These are phyloP conservation scores for Chelonus insularis DNA, from an alignment of 1,140 invertebrate species.

Conservation along the genomic window DNA sequence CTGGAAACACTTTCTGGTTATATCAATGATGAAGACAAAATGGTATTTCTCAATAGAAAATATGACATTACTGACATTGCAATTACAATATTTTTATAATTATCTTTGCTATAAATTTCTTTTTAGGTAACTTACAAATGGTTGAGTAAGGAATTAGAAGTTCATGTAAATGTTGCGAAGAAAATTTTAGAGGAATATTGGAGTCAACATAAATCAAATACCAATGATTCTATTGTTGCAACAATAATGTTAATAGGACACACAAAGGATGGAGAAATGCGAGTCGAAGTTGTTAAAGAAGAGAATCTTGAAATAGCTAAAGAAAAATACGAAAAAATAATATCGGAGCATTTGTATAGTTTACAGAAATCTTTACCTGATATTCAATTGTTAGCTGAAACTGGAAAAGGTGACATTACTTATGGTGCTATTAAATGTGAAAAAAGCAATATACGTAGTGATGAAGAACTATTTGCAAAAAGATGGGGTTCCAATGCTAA, in stretches of 20 bases:
- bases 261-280: conserved; percentile 43
- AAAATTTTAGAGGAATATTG: conserved; percentile 48
- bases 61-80: conserved; percentile 5
- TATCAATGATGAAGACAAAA: conserved; percentile 45
- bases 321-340: conserved; percentile 46
- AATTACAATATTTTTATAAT: conserved; percentile 3
- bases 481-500: conserved; percentile 22
- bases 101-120: conserved; percentile 7
- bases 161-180: conserved; percentile 56
- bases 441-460: conserved; percentile 37
- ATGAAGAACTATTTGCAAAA: conserved; percentile 38
- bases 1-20: conserved; percentile 36
- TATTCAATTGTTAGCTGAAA: conserved; percentile 41
- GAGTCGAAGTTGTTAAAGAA: conserved; percentile 49
- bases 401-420: conserved; percentile 42
- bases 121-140: conserved; percentile 57
- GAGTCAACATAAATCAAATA: conserved; percentile 42
- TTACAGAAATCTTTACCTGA: conserved; percentile 50
- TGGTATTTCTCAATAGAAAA: conserved; percentile 35
- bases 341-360: conserved; percentile 57
- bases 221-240: conserved; percentile 37
- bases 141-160: conserved; percentile 51
- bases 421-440: conserved; percentile 51
- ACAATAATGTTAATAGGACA: conserved; percentile 51
- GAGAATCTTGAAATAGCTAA: conserved; percentile 39